phyloP scores from a whole-genome alignment of 1,140 invertebrate species.

The Pygmarrhopalites habei region DNA sequence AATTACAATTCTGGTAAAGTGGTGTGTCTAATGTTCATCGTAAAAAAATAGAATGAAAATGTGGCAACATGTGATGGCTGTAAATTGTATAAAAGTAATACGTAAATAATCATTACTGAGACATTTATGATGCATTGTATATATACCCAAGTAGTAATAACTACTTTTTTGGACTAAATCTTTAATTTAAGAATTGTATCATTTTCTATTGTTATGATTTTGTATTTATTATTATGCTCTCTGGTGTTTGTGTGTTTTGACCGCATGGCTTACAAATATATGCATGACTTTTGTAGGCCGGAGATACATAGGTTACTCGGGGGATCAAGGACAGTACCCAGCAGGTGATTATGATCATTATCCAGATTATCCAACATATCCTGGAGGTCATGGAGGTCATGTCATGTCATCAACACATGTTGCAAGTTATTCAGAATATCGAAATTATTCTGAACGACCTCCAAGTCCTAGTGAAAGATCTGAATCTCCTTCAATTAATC shows the following conservation, averaged over 20 bases:
- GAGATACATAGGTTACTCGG: constrained; percentile 19
- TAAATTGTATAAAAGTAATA: too few relatives aligned
- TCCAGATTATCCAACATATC: constrained; percentile 44
- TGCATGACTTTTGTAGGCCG: constrained; percentile 16
- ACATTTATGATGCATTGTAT: too few relatives aligned
- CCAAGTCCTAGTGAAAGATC: constrained; percentile 54
- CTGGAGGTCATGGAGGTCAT: constrained; percentile 26
- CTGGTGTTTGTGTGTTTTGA: background rate
- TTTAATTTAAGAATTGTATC: too few relatives aligned
- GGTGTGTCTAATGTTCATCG: too few relatives aligned
- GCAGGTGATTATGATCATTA: constrained; percentile 58
- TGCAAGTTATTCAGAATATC: constrained; percentile 23
- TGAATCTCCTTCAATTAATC: constrained; percentile 53
- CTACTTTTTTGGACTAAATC: too few relatives aligned
- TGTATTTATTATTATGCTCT: background rate
- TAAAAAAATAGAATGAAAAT: too few relatives aligned
- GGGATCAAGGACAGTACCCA: constrained; percentile 41
- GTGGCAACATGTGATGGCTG: too few relatives aligned
- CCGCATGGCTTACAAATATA: constrained; percentile 17
- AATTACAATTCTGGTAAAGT: too few relatives aligned
- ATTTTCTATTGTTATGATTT: too few relatives aligned
- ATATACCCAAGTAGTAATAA: too few relatives aligned
- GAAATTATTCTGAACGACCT: constrained; percentile 48
- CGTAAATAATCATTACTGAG: too few relatives aligned
- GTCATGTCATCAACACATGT: constrained; percentile 12